phyloP scores from a whole-genome alignment of 2,888 invertebrate species.

The Philaethria dido region DNA sequence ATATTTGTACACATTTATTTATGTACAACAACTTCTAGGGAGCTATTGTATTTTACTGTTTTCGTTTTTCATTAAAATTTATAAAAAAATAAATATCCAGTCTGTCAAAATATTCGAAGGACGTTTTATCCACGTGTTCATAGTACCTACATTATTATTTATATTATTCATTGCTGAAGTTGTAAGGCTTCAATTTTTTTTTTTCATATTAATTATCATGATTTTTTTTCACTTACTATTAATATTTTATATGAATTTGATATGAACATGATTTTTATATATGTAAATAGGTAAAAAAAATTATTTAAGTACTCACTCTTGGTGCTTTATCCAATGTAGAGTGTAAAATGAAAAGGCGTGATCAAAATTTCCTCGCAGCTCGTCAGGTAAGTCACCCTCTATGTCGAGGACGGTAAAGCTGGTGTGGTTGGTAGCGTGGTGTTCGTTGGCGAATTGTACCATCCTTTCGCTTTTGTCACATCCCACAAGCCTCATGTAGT shows the following conservation, averaged over 20 bases:
- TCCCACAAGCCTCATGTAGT: constrained; percentile 83
- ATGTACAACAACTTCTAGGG: neutral
- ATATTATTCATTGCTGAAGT: neutral
- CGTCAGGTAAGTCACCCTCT: constrained; percentile 72
- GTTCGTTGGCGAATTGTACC: constrained; percentile 86
- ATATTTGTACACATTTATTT: neutral
- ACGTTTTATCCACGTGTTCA: constrained; percentile 24
- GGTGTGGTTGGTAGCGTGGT: constrained; percentile 71
- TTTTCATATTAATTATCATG: neutral
- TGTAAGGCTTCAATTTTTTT: neutral
- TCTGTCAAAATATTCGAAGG: constrained; percentile 23
- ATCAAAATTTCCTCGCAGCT: constrained; percentile 82
- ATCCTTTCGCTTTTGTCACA: constrained; percentile 89
- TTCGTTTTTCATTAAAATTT: neutral
- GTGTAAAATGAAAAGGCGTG: constrained; percentile 91
- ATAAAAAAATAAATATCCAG: neutral
- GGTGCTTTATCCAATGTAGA: constrained; percentile 90
- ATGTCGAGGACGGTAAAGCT: constrained; percentile 85
- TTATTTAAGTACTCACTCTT: constrained; percentile 79
- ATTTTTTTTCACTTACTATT: neutral
- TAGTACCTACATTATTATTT: neutral
- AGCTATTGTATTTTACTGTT: neutral
- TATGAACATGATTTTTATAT: neutral
- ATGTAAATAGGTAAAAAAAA: neutral
- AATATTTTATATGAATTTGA: neutral